A percentile compares a stretch with the other conserved stretches of the same genome.
Evolutionary conservation across 2,888 invertebrate genomes (phyloP).

Genomic region (Podabrus alpinus): DNA sequence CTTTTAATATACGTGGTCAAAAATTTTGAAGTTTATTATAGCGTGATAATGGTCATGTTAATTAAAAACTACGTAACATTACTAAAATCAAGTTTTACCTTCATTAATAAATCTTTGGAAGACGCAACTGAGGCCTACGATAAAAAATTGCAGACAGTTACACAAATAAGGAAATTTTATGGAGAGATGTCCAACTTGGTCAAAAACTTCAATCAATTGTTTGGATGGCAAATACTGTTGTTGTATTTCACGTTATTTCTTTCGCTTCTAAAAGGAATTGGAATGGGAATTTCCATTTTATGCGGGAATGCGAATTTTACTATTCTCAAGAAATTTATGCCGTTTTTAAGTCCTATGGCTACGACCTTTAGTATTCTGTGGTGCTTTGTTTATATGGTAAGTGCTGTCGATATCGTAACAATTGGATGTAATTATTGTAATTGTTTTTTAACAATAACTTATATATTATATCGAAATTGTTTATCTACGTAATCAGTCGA

Average conservation of each 20-base stretch:
- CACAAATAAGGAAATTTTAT: not conserved
- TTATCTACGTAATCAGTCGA: too few species aligned
- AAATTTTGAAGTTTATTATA: not conserved
- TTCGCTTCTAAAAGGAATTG: not conserved
- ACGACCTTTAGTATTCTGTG: not conserved
- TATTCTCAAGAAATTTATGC: not conserved
- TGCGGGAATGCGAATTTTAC: not conserved
- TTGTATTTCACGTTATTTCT: not conserved
- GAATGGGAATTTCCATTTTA: not conserved
- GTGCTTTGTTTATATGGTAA: not conserved
- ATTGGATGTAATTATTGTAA: too few species aligned
- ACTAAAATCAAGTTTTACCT: not conserved
- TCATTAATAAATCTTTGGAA: not conserved
- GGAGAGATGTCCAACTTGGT: not conserved
- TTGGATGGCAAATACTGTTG: not conserved
- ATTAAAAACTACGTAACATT: not conserved
- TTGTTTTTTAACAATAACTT: too few species aligned
- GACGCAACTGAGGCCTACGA: not conserved
- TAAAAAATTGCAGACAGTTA: not conserved
- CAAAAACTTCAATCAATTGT: not conserved
- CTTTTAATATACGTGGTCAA: not conserved
- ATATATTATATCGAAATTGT: too few species aligned
- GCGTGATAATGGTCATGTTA: slow-evolving; percentile 4
- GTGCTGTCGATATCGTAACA: not conserved
- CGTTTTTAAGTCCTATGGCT: not conserved